These are phyloP conservation scores for Cantharis lateralis DNA, from an alignment of 2,888 invertebrate species.

Conservation along the genomic window DNA sequence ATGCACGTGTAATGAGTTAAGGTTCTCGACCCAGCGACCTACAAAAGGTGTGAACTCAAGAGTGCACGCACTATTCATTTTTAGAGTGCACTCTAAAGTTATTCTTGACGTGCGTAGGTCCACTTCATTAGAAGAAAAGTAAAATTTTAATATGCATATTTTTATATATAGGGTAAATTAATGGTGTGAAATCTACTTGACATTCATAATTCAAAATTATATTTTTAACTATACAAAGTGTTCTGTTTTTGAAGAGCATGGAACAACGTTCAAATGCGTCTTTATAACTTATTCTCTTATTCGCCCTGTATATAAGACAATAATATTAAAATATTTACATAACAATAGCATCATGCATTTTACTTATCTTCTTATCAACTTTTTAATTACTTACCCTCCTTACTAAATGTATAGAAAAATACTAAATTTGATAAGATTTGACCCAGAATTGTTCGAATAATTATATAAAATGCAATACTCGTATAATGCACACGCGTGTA, in stretches of 20 bases:
- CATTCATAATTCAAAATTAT: too few relatives aligned
- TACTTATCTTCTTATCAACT: neutral
- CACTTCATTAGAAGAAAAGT: neutral
- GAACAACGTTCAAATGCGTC: too few relatives aligned
- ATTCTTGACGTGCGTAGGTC: constrained; percentile 1
- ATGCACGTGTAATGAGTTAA: constrained; percentile 41
- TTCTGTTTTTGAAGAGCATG: too few relatives aligned
- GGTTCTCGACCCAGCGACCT: constrained; percentile 48
- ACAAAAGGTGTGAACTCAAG: constrained; percentile 34
- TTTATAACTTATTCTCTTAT: too few relatives aligned
- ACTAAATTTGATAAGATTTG: neutral
- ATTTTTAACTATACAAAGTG: too few relatives aligned
- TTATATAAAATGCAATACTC: neutral
- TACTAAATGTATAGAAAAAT: neutral
- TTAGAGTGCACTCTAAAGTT: constrained; percentile 13
- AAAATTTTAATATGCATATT: too few relatives aligned
- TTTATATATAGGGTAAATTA: neutral
- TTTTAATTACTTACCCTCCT: neutral
- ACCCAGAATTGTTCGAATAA: neutral
- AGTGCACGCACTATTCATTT: constrained; percentile 12
- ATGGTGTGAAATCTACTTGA: neutral
- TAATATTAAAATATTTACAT: neutral
- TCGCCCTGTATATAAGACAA: neutral
- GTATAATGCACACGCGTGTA: neutral
- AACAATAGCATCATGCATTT: neutral